Evolutionary conservation across 2,113 vertebrate genomes (phyloP).

Genomic region (Paralichthys olivaceus): DNA sequence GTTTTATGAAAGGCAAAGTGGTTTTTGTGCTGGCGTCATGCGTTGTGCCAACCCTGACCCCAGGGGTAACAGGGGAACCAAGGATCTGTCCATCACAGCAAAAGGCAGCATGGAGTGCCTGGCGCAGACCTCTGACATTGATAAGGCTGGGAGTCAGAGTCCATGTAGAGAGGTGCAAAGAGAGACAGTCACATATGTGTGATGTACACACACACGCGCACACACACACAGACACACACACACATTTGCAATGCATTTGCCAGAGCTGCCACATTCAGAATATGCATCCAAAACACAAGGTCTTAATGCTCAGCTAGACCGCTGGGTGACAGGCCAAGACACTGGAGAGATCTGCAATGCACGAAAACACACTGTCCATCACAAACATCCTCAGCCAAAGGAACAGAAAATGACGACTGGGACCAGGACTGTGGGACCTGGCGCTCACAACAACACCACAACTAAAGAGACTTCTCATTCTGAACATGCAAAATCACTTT

Average conservation of each 20-base stretch:
- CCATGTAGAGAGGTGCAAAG: slow-evolving; percentile 54
- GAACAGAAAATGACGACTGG: slow-evolving; percentile 50
- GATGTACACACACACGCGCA: neutral
- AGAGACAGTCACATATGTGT: slow-evolving; percentile 6
- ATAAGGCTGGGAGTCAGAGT: slow-evolving; percentile 70
- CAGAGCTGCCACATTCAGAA: slow-evolving; percentile 32
- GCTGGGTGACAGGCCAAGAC: slow-evolving; percentile 56
- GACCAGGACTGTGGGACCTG: slow-evolving; percentile 47
- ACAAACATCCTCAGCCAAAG: slow-evolving; percentile 48
- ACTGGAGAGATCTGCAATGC: slow-evolving; percentile 42
- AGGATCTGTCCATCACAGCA: slow-evolving; percentile 72
- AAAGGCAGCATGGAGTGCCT: slow-evolving; percentile 67
- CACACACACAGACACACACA: neutral
- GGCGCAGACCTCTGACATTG: slow-evolving; percentile 75
- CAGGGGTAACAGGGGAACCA: slow-evolving; percentile 52
- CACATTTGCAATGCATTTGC: slow-evolving; percentile 13
- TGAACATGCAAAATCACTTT: slow-evolving; percentile 56
- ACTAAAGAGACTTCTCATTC: slow-evolving; percentile 48
- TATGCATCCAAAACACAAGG: slow-evolving; percentile 36
- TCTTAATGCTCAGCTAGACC: slow-evolving; percentile 43
- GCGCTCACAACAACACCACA: slow-evolving; percentile 47
- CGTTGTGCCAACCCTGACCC: slow-evolving; percentile 69
- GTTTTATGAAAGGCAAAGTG: slow-evolving; percentile 31
- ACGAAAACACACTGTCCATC: slow-evolving; percentile 66
- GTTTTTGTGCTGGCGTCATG: slow-evolving; percentile 63